A percentile compares a stretch with the other conserved stretches of the same genome.
These are phyloP conservation scores for Phortica variegata DNA, from an alignment of 1,140 invertebrate species.

Conservation along the genomic window DNA sequence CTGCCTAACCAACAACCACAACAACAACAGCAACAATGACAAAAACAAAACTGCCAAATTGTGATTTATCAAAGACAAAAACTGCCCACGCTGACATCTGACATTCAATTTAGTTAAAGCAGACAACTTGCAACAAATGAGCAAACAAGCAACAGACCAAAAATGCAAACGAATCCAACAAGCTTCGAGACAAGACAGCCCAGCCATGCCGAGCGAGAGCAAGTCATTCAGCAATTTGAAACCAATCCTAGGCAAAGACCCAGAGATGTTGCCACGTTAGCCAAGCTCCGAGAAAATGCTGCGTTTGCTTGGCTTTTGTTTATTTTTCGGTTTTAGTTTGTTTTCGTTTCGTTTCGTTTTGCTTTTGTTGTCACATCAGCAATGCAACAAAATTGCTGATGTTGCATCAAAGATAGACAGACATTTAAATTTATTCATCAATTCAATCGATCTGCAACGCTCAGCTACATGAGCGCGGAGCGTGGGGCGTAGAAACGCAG, in stretches of 20 bases:
- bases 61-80: neutral
- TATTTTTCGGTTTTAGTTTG: no score
- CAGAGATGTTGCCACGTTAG: conserved; percentile 7
- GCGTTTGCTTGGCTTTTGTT: no score
- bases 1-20: conserved; percentile 22
- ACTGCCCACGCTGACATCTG: conserved; percentile 33
- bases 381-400: no score
- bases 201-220: conserved; percentile 8
- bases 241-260: neutral
- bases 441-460: no score
- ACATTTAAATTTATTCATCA: no score
- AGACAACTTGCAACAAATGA: conserved; percentile 13
- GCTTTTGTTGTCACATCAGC: no score
- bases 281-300: no score
- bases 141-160: conserved; percentile 2
- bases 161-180: neutral
- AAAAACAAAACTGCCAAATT: conserved; percentile 9
- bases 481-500: no score
- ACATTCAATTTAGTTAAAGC: conserved; percentile 32
- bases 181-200: neutral
- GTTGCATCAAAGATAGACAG: no score
- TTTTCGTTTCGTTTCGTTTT: no score
- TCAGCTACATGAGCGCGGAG: no score
- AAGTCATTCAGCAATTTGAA: conserved; percentile 7
- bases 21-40: conserved; percentile 13